These are phyloP conservation scores for Haliclona indistincta DNA, from an alignment of 37 sponge, comb jelly and placozoan genomes.

Conservation along the genomic window DNA sequence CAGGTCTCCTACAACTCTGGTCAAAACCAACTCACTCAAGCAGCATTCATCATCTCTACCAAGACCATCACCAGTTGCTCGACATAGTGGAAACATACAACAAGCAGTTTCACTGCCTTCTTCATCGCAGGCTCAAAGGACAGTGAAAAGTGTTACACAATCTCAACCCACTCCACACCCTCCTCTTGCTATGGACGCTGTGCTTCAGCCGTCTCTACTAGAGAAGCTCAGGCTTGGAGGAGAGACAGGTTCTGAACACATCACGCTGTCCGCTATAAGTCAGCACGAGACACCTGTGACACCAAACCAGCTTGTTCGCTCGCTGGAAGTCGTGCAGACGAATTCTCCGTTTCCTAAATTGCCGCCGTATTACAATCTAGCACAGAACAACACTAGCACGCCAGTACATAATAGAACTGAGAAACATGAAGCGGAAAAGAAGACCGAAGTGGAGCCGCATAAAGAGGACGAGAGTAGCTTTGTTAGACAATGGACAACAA, in stretches of 20 bases:
- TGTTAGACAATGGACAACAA: background rate
- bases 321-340: slow-evolving; percentile 16
- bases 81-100: background rate
- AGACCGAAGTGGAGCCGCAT: background rate
- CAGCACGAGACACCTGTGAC: background rate
- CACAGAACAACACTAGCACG: no score
- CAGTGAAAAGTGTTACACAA: background rate
- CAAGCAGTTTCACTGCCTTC: background rate
- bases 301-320: background rate
- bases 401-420: no score
- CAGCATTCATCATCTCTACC: background rate
- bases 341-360: slow-evolving; percentile 39
- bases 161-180: slow-evolving; percentile 9
- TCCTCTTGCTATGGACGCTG: background rate
- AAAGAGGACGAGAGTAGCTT: background rate
- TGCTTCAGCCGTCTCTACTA: slow-evolving; percentile 42
- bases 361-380: slow-evolving; percentile 50
- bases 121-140: background rate
- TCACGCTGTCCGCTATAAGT: slow-evolving; percentile 18
- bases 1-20: no score
- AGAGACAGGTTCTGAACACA: slow-evolving; percentile 16
- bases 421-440: no score
- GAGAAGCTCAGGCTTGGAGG: slow-evolving; percentile 51
- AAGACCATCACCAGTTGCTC: no score
- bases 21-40: background rate